Percentiles rank a stretch among this genome's conserved stretches.
Evolutionary conservation across 2,113 vertebrate genomes (phyloP).

Genomic region (Zosterops hypoxanthus): DNA sequence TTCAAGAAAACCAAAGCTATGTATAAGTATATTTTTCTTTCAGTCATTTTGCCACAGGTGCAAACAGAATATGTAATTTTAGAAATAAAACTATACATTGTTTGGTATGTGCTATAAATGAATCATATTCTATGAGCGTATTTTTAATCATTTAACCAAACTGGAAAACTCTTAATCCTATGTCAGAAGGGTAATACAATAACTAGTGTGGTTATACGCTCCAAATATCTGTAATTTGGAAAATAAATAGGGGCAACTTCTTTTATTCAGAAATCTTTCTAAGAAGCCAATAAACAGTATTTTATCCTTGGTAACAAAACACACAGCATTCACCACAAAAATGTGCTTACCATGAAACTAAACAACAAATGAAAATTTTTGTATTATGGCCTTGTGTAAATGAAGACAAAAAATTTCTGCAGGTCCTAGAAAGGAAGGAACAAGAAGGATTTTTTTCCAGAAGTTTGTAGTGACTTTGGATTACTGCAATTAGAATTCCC

Average conservation of each 20-base stretch:
- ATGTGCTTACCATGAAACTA: not conserved
- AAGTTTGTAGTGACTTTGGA: not conserved
- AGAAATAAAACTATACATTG: not conserved
- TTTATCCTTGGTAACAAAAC: not conserved
- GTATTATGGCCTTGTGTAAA: not conserved
- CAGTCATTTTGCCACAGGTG: not conserved
- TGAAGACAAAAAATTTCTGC: not conserved
- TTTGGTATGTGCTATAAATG: not conserved
- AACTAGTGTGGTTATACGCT: not conserved
- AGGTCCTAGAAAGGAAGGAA: not conserved
- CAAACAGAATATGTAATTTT: not conserved
- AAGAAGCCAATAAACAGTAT: not conserved
- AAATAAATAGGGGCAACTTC: not conserved
- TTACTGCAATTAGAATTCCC: not conserved
- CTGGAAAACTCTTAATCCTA: not conserved
- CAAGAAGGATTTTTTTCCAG: fast-evolving
- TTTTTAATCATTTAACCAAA: not conserved
- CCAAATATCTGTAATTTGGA: not conserved
- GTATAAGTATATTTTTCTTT: not conserved
- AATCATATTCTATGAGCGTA: not conserved
- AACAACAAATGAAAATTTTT: not conserved
- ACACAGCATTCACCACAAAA: not conserved
- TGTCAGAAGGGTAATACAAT: not conserved
- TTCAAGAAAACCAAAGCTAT: not conserved
- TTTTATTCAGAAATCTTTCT: not conserved